Evolutionary conservation across 2,113 vertebrate genomes (phyloP).

Genomic region (Corythaixoides concolor): DNA sequence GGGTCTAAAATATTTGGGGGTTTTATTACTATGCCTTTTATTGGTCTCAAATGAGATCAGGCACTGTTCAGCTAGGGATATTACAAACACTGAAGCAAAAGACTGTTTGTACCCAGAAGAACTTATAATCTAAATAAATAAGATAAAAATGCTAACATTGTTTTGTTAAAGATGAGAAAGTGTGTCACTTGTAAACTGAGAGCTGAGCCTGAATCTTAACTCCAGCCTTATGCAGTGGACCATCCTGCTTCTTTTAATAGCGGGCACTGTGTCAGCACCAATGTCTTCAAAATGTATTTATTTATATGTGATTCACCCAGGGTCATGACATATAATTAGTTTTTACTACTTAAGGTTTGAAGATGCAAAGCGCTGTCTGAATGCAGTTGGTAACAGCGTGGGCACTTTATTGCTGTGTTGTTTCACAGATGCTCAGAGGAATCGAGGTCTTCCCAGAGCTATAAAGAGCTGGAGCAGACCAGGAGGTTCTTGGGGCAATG

Average conservation of each 20-base stretch:
- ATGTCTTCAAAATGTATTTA: background rate
- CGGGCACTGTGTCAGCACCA: background rate
- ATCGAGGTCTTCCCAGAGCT: background rate
- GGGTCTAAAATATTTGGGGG: background rate
- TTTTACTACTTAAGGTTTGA: background rate
- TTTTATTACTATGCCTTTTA: background rate
- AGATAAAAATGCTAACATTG: background rate
- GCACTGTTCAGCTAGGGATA: background rate
- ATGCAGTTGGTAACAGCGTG: background rate
- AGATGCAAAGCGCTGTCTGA: background rate
- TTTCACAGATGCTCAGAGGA: conserved; percentile 5
- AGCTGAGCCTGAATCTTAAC: background rate
- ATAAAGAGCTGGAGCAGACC: background rate
- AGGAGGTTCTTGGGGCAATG: background rate
- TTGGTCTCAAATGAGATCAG: background rate
- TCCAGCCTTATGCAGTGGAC: background rate
- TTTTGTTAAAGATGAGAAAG: background rate
- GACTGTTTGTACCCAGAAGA: background rate
- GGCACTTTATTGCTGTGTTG: background rate
- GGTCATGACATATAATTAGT: background rate
- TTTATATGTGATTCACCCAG: background rate
- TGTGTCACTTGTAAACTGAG: background rate
- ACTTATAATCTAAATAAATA: background rate
- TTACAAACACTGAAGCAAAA: background rate
- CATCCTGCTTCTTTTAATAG: background rate